Evolutionary conservation across 2,113 vertebrate genomes (phyloP).

Genomic region (Tychaedon coryphoeus): DNA sequence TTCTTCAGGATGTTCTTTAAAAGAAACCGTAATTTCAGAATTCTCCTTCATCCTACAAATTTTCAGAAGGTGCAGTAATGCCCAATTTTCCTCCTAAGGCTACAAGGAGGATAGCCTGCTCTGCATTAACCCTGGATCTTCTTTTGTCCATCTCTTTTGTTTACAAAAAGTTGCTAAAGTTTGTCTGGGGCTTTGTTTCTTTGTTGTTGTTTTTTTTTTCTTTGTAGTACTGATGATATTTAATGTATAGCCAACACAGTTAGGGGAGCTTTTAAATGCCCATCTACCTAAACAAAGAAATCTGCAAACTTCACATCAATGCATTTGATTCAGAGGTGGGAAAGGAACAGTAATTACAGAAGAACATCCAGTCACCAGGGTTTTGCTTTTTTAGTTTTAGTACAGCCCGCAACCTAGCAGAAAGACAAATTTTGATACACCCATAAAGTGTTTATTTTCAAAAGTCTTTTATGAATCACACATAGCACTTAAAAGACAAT

Average conservation of each 20-base stretch:
- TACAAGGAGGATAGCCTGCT: background rate
- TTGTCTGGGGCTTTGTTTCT: background rate
- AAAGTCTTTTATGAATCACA: slow-evolving; percentile 14
- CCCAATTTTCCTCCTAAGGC: background rate
- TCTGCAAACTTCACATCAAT: background rate
- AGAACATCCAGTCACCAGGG: background rate
- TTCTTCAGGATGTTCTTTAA: background rate
- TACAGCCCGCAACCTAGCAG: background rate
- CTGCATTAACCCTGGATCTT: background rate
- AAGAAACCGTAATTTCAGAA: background rate
- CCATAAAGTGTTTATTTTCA: background rate
- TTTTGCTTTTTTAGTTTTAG: background rate
- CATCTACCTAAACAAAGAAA: background rate
- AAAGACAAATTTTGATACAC: background rate
- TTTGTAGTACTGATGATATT: background rate
- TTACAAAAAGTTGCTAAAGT: background rate
- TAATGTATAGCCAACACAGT: background rate
- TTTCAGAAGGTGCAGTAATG: background rate
- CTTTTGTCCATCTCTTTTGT: background rate
- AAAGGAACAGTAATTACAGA: background rate
- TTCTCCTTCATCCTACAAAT: background rate
- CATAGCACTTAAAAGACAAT: background rate
- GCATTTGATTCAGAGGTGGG: background rate
- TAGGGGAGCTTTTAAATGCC: background rate
- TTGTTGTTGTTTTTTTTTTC: background rate